Conservation (phyloP, 2,113 vertebrate genomes). For the Panthera tigris region DNA sequence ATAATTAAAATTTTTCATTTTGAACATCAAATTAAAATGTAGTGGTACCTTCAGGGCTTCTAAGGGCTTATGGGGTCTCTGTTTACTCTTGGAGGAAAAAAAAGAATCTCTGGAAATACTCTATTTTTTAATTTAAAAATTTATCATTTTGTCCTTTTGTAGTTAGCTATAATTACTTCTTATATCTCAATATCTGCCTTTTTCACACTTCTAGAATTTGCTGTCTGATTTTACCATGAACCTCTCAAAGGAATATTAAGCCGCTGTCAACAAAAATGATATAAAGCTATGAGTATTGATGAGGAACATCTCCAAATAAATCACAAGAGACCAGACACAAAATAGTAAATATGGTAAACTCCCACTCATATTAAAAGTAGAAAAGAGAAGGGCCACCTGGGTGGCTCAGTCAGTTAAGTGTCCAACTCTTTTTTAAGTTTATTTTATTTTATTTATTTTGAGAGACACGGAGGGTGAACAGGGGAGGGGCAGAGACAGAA, state of each 20-base stretch:
- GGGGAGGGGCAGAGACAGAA: no score
- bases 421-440: no score
- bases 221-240: constrained; percentile 18
- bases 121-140: background rate
- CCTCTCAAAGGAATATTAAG: background rate
- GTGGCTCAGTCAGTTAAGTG: no score
- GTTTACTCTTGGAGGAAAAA: background rate
- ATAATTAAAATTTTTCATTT: background rate
- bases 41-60: background rate
- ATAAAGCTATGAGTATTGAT: background rate
- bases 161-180: background rate
- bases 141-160: background rate
- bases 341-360: background rate
- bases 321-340: background rate
- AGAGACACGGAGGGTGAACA: no score
- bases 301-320: constrained; percentile 2
- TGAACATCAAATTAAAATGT: constrained; percentile 1
- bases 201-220: background rate
- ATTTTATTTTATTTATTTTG: no score
- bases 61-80: background rate
- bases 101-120: background rate
- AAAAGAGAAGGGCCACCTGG: background rate
- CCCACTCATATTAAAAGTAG: background rate
- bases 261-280: background rate
- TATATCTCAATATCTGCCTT: background rate